Base-by-base conservation (phyloP, 1,140 invertebrate genomes). In the Lepidotrigona ventralis region DNA sequence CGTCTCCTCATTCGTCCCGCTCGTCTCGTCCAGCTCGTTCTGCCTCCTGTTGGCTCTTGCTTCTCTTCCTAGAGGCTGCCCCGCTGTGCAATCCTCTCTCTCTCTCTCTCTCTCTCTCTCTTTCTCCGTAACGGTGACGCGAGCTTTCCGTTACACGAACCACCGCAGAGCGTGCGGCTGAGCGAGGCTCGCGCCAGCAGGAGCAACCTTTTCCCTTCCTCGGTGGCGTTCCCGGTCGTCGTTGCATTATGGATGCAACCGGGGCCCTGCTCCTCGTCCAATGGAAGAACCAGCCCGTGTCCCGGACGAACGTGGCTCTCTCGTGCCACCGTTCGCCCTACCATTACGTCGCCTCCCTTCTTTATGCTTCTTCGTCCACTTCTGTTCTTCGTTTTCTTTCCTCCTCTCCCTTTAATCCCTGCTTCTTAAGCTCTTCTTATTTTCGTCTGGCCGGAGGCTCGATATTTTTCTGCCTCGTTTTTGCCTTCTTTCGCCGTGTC, bases 171-270 rank as follows among this genome's bases (percentile, higher is more conserved):
- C 84, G 79, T 54, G 72, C 6, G 17, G 54, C 75, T 68, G 3
- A 39, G 39, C 8, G 64, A 60, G 58, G 21, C 68, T 69, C 68
- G 33, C 12, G 23, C 70, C 72, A 66, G 68, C 76, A 72, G 54
- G 29, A 77, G 71, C 87, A 64, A 68, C 76, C 81, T 86, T 80
- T 86, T 89, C 79, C 88, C 76, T 87, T 81, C 73, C 85, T 80
- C 72, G 78, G 54, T 53, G n/a, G 26, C 39, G 81, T 63, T 39
- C 70, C 56, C 68, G 77, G 68, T 46, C 75, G 80, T 84, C 78
- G 81, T 84, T 90, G 83, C 83, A 90, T 90, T 90, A 90, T 90
- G 89, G 85, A 90, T 90, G 83, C 85, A 87, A 84, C 79, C 39
- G 39, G 6, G 76, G 85, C 69, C 29, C 46, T 46, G 29, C 46